phyloP scores from a whole-genome alignment of 2,113 vertebrate genomes.

The Poicephalus gulielmi region DNA sequence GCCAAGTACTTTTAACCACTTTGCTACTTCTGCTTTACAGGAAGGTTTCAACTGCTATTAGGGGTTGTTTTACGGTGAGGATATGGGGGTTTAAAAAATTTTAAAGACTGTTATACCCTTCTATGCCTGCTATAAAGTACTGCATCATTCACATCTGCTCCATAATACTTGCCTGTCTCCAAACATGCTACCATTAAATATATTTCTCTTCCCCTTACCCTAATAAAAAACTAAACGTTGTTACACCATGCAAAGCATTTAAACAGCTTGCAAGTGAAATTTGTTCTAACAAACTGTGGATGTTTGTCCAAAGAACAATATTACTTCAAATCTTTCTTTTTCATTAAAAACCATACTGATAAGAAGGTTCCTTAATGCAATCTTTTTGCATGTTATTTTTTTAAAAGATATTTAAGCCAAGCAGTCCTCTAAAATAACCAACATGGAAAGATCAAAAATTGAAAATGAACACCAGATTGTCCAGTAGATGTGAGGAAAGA shows the following conservation, averaged over 20 bases:
- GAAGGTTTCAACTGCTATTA: slow-evolving; percentile 31
- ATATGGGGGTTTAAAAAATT: background rate
- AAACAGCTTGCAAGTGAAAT: background rate
- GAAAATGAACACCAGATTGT: slow-evolving; percentile 49
- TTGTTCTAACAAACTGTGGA: background rate
- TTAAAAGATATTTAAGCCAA: background rate
- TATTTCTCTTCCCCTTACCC: background rate
- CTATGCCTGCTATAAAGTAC: background rate
- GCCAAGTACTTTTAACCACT: slow-evolving; percentile 70
- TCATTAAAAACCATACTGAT: background rate
- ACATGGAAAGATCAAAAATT: slow-evolving; percentile 21
- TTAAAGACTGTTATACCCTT: background rate
- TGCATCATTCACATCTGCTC: slow-evolving; percentile 24
- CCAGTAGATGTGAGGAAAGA: background rate
- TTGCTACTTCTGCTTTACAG: slow-evolving; percentile 53
- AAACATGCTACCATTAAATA: background rate
- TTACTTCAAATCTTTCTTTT: background rate
- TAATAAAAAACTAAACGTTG: slow-evolving; percentile 11
- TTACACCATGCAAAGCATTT: slow-evolving; percentile 9
- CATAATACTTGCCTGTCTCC: background rate
- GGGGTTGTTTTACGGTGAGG: background rate
- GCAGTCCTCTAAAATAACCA: background rate
- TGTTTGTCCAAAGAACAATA: background rate
- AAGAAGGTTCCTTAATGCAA: background rate
- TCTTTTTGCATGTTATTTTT: background rate